Base-by-base conservation (phyloP, 2,888 invertebrate species). In the Andrena praecox region DNA sequence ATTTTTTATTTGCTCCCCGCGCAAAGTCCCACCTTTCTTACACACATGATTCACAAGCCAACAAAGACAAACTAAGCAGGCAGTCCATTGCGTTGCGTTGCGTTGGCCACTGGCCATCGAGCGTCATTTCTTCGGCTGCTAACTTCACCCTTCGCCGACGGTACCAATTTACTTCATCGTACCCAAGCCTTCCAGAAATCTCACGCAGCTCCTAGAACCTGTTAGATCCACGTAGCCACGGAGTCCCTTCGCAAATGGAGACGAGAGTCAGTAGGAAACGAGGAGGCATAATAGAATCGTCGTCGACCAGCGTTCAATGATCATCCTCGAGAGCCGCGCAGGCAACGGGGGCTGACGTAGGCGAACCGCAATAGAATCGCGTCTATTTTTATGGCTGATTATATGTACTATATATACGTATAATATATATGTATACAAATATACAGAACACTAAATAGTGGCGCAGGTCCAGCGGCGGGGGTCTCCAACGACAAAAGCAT, bases 321-420 rank as follows among this genome's bases (percentile, higher is more conserved):
- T 85, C 80, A 80, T 82, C 84, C 84, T 85, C 80, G 78, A 72
- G 35, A 60, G 66, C 66, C 75, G 66, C 74, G 76, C 62, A 79
- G 85, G 66, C 77, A 31, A 59, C 67, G 78, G 77, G 68, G 82
- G 73, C 81, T 87, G 85, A 88, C 86, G 85, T 85, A 83, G 80
- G 84, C 42, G 80, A 88, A 89, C 87, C 84, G 87, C 90, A 87
- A 89, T 90, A 91, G 88, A 91, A 87, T 88, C 87, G 89, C 86
- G 87, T 91, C 91, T 92, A 92, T 92, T 92, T 92, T 92, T 92
- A 90, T 92, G 91, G 90, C 89, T 87, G 86, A 91, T 89, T 80
- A 77, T 77, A 79, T 77, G 70, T 80, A 78, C 62, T 66, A 66
- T 66, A 68, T 70, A 48, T 60, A 60, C 42, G 42, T 42, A 42